A percentile compares a stretch with the other conserved stretches of the same genome.
Conservation (phyloP, 2,113 vertebrate genomes). For the Taurulus bubalis region DNA sequence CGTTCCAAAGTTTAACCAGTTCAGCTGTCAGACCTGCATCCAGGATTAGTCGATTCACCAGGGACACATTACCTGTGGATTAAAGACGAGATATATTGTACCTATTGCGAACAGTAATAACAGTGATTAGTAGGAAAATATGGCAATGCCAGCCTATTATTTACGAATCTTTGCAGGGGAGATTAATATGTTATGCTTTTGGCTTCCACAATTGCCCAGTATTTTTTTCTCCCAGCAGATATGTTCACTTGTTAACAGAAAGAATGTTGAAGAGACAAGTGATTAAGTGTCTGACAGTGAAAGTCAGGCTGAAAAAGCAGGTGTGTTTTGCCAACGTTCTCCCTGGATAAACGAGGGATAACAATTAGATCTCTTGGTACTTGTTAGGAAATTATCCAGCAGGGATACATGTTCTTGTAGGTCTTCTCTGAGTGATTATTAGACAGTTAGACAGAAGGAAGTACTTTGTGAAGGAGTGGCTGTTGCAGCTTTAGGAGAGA, state of each 20-base stretch:
- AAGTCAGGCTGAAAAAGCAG: slow-evolving; percentile 26
- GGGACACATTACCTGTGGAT: slow-evolving; percentile 89
- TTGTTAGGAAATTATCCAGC: slow-evolving; percentile 41
- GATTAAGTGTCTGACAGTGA: slow-evolving; percentile 22
- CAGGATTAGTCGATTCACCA: slow-evolving; percentile 91
- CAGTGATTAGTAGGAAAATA: neutral
- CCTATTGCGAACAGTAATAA: slow-evolving; percentile 17
- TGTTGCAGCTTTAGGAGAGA: slow-evolving; percentile 20
- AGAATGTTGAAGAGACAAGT: neutral
- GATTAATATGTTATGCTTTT: slow-evolving; percentile 15
- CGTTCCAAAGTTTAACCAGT: slow-evolving; percentile 91
- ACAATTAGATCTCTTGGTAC: slow-evolving; percentile 15
- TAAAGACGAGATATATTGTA: slow-evolving; percentile 46
- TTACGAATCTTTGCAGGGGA: slow-evolving; percentile 5
- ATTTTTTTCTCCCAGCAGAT: slow-evolving; percentile 13
- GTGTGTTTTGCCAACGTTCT: slow-evolving; percentile 27
- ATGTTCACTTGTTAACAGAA: slow-evolving; percentile 14
- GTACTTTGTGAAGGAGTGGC: slow-evolving; percentile 29
- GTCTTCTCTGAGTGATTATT: slow-evolving; percentile 20
- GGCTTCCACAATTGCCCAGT: neutral
- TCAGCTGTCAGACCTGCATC: slow-evolving; percentile 95
- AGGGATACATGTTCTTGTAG: slow-evolving; percentile 23
- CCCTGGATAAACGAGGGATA: slow-evolving; percentile 12
- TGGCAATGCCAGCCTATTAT: slow-evolving; percentile 16
- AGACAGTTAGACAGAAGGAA: slow-evolving; percentile 21